Conservation (phyloP, 2,113 vertebrate species). For the Propithecus coquereli region DNA sequence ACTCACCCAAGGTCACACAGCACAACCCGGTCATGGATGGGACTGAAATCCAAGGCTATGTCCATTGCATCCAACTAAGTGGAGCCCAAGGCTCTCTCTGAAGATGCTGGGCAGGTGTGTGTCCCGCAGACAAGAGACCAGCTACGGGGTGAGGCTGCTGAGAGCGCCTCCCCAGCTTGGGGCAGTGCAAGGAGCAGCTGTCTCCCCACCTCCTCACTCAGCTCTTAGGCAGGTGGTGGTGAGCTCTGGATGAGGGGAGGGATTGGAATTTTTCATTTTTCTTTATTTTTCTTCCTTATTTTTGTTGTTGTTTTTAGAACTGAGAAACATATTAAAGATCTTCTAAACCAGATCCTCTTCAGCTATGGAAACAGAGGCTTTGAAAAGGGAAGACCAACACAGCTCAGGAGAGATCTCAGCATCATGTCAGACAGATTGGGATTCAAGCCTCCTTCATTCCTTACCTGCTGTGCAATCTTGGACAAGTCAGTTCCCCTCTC, state of each 20-base stretch:
- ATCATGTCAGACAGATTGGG: fast-evolving
- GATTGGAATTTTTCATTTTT: background rate
- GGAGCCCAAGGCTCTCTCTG: background rate
- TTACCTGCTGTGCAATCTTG: background rate
- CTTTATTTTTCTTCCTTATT: background rate
- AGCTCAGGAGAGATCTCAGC: background rate
- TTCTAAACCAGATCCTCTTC: background rate
- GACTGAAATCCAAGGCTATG: background rate
- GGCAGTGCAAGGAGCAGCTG: too few species aligned
- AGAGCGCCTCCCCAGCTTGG: background rate
- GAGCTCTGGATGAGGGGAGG: background rate
- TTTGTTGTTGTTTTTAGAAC: background rate
- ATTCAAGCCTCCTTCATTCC: background rate
- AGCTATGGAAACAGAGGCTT: background rate
- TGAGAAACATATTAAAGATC: background rate
- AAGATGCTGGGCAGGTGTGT: background rate
- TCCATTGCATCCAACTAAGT: background rate
- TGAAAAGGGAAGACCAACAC: background rate
- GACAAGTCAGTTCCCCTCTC: background rate
- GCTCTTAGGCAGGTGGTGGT: background rate
- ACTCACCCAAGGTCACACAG: background rate
- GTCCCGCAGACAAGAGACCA: background rate
- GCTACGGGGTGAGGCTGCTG: fast-evolving
- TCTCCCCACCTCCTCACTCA: background rate
- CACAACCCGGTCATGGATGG: background rate